Evolutionary conservation across 1,140 invertebrate species (phyloP), one percentile per base, ranked within the genome.

Genomic region (Myzus persicae): DNA sequence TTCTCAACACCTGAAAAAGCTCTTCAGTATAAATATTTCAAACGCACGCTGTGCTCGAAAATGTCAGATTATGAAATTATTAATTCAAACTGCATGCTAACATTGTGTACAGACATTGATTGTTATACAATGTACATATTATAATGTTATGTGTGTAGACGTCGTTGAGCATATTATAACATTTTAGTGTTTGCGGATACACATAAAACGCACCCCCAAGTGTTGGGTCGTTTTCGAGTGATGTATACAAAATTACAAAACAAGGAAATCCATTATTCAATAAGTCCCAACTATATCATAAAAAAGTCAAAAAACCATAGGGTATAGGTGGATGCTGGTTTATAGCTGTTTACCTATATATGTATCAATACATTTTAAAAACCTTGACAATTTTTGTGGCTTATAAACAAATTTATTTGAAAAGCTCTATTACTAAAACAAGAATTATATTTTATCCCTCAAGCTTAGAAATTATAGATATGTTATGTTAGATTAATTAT

Each of bases 1-100:
- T 89, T 89, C 88, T 40, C 88, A 89, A 89, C 48, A 36, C 48
- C 20, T 11, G 31, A 54, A 89, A 76, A 89, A 89, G 85, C 85
- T 87, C 42, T 87, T 87, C 44, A 26, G 38, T 40, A 38, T 46
- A 87, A 26, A 36, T 44, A 87, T 31, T 76, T 85, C 42, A 40
- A 85, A 44, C 84, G 26, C 40, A 85, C 40, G 84, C 84, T 85
- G 82, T 14, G 82, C 38, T 85, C 24, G 40, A 87, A 44, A 44
- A 87, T 87, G 31, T 87, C 38, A 20, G 44, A 87, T 46, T 87
- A 46, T 44, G 85, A 87, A 87, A 87, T 46, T 44, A 44, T 44
- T 31, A 87, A 87, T 46, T 87, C 18, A 22, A 76, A 48, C 44
- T 44, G 40, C 11, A 87, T 2, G 44, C 31, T 44, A 46, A 87